These are phyloP conservation scores for Hetaerina americana DNA, from an alignment of 1,140 invertebrate species.

Conservation along the genomic window DNA sequence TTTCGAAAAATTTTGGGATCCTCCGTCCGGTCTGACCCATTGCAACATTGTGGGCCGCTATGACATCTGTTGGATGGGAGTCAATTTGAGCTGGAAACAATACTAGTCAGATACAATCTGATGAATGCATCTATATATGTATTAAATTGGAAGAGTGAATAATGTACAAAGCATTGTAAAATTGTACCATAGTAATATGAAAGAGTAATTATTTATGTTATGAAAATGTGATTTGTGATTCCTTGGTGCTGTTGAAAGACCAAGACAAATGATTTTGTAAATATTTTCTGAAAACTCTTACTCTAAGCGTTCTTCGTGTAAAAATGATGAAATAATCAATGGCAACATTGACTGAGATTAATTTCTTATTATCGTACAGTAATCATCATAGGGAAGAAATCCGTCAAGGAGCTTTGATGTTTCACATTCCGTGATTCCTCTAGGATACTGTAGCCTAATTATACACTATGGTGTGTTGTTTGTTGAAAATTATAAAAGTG, in stretches of 20 bases:
- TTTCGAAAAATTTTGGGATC: neutral
- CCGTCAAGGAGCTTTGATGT: neutral
- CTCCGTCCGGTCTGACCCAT: neutral
- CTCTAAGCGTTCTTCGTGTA: neutral
- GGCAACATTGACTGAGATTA: neutral
- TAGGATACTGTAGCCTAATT: neutral
- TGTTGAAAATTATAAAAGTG: neutral
- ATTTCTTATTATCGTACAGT: neutral
- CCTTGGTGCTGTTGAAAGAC: neutral
- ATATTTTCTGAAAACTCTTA: conserved; percentile 1
- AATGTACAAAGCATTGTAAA: neutral
- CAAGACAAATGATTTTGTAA: neutral
- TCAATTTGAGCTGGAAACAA: neutral
- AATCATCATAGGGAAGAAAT: neutral
- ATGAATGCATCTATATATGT: neutral
- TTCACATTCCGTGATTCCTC: neutral
- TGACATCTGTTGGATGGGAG: neutral
- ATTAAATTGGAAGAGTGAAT: neutral
- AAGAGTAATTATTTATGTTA: neutral
- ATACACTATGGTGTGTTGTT: neutral
- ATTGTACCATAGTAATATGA: neutral
- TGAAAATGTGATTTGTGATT: conserved; percentile 1
- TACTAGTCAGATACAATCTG: neutral
- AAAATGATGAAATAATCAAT: neutral
- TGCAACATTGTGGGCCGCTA: neutral